phyloP scores from a whole-genome alignment of 2,113 vertebrate genomes.

The Acrocephalus kingi region DNA sequence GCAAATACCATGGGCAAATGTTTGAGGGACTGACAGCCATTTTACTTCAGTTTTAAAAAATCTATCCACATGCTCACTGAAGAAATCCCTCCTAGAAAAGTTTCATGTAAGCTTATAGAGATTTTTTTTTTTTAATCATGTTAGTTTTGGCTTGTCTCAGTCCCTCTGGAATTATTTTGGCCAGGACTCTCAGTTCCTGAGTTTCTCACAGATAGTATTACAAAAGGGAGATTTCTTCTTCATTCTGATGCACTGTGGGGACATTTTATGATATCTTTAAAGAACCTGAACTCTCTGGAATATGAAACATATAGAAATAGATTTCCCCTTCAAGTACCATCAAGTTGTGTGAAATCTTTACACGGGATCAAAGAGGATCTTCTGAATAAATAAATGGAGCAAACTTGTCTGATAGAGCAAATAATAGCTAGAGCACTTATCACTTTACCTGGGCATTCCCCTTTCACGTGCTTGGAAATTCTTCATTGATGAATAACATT shows the following conservation, averaged over 20 bases:
- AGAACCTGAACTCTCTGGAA: not conserved
- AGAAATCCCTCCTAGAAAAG: conserved; percentile 7
- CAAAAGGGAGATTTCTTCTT: not conserved
- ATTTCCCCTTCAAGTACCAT: not conserved
- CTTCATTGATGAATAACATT: not conserved
- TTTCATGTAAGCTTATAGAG: not conserved
- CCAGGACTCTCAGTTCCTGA: conserved; percentile 5
- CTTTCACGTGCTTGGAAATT: not conserved
- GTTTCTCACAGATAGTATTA: conserved; percentile 23
- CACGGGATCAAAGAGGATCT: not conserved
- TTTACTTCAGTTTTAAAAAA: conserved; percentile 50
- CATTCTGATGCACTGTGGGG: not conserved
- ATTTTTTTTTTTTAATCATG: not conserved
- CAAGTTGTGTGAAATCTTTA: not conserved
- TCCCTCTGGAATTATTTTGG: conserved; percentile 29
- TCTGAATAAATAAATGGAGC: not conserved
- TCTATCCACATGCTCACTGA: not conserved
- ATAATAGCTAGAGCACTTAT: not conserved
- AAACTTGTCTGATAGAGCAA: not conserved
- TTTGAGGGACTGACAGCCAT: not conserved
- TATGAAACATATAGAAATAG: not conserved
- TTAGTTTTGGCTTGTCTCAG: not conserved
- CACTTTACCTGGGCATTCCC: not conserved
- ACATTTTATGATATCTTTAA: not conserved
- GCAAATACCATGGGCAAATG: not conserved